Percentiles rank a stretch among this genome's conserved stretches.
Evolutionary conservation across 2,797 vertebrate species (phyloP).

Genomic region (Thaleichthys pacificus): DNA sequence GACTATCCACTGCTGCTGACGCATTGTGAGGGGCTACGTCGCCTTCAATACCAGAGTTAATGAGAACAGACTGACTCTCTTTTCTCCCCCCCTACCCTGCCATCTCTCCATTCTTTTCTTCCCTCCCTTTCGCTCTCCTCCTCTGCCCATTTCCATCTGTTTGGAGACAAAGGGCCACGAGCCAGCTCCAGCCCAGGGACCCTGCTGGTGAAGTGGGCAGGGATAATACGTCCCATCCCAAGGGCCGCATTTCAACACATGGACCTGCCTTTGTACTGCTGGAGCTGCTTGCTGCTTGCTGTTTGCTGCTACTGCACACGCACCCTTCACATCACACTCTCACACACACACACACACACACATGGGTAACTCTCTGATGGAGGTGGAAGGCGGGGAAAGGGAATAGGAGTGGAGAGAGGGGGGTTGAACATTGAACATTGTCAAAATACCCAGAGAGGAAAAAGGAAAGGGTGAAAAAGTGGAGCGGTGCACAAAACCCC

Average conservation of each 20-base stretch:
- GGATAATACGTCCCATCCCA: slow-evolving; percentile 80
- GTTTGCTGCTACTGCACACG: slow-evolving; percentile 47
- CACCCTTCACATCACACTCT: slow-evolving; percentile 51
- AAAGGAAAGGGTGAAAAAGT: slow-evolving; percentile 30
- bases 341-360: slow-evolving; percentile 25
- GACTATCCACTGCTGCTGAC: slow-evolving; percentile 70
- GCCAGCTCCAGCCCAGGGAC: slow-evolving; percentile 77
- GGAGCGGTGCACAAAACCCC: slow-evolving; percentile 51
- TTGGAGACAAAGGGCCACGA: slow-evolving; percentile 82
- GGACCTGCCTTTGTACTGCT: slow-evolving; percentile 76
- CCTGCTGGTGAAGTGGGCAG: slow-evolving; percentile 84
- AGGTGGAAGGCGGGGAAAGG: slow-evolving; percentile 10
- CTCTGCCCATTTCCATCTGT: slow-evolving; percentile 83
- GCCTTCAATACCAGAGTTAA: slow-evolving; percentile 81
- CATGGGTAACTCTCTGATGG: slow-evolving; percentile 18
- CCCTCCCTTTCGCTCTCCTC: slow-evolving; percentile 56
- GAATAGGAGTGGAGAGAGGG: slow-evolving; percentile 25
- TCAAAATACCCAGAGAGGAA: slow-evolving; percentile 56
- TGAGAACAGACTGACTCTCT: slow-evolving; percentile 82
- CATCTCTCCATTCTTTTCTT: slow-evolving; percentile 48
- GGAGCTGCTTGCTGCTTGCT: background rate
- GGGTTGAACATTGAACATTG: slow-evolving; percentile 61
- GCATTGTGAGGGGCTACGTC: slow-evolving; percentile 72
- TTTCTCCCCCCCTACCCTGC: slow-evolving; percentile 45
- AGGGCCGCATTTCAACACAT: slow-evolving; percentile 84